Base-by-base conservation (phyloP, 2,113 vertebrate genomes). In the Engystomops pustulosus region DNA sequence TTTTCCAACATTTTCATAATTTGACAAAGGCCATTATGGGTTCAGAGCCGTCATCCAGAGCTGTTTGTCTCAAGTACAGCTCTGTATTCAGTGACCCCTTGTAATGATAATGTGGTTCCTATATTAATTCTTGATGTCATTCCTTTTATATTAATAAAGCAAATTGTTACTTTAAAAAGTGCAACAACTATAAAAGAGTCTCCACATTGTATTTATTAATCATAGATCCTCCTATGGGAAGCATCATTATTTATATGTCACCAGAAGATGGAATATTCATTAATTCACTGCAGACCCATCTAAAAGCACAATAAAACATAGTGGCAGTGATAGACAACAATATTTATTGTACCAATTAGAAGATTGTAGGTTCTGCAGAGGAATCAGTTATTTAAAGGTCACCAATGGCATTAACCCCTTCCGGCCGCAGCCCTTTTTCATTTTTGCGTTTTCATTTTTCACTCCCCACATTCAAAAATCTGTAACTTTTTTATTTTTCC, bases 11-110 rank as follows among this genome's bases (percentile, higher is more conserved):
- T 93, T 92, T 87, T 70, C 55, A 62, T 89, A 90, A 92, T 94
- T 94, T 93, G 93, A 95, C 92, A 91, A 87, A 88, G 89, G 90
- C 90, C 87, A 90, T 92, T 92, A 89, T 80, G 87, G 91, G 92
- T 86, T 86, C 79, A 69, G 88, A 93, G 92, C 91, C 90, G 91
- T 91, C 89, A 89, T 94, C 89, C 91, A 20, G 62, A 90, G 87
- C 92, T 91, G 93, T 92, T 91, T 93, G 93, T 93, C 91, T 88
- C 91, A 93, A 93, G 91, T 92, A 92, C 92, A 93, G 91, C 90
- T 93, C 90, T 91, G 25, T 51, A 4, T 49, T 94, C 93, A 94
- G 93, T 94, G 92, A 94, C 90, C 93, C 89, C 91, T 89, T 86
- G 90, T 91, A 93, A 92, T 91, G 91, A 90, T 90, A 92, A 93